phyloP scores from a whole-genome alignment of 2,888 invertebrate genomes.

The Apamea epomidion region DNA sequence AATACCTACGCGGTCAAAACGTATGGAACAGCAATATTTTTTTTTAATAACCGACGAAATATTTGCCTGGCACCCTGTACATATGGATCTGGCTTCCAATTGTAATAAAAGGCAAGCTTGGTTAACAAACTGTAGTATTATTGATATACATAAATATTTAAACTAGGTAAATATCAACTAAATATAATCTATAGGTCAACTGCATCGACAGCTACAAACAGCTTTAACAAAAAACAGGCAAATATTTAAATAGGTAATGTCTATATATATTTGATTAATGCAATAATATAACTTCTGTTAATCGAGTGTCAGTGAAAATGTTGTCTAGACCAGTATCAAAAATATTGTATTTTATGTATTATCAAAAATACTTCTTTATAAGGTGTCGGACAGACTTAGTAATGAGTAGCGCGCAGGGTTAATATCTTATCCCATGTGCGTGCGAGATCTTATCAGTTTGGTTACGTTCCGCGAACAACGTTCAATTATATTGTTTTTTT shows the following conservation, averaged over 20 bases:
- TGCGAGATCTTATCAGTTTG: constrained; percentile 47
- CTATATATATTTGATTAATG: background rate
- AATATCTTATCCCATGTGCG: constrained; percentile 45
- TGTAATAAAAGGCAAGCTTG: constrained; percentile 19
- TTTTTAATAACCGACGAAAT: too few relatives aligned
- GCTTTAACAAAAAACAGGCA: constrained; percentile 7
- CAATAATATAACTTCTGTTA: background rate
- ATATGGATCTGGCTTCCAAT: constrained; percentile 9
- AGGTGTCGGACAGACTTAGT: background rate
- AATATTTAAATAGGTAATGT: background rate
- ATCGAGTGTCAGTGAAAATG: background rate
- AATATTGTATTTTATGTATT: constrained; percentile 40
- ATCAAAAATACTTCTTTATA: constrained; percentile 48
- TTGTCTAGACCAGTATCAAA: constrained; percentile 38
- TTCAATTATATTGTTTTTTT: constrained; percentile 51
- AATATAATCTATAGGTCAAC: constrained; percentile 1
- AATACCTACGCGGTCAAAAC: too few relatives aligned
- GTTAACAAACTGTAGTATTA: background rate
- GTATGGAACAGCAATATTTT: too few relatives aligned
- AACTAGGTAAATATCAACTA: constrained; percentile 8
- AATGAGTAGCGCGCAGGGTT: constrained; percentile 17
- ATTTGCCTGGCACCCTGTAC: too few relatives aligned
- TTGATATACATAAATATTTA: background rate
- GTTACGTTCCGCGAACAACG: constrained; percentile 27
- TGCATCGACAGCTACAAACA: background rate